These are phyloP conservation scores for Leucosticte australis DNA, from an alignment of 2,113 vertebrate species.

Conservation along the genomic window DNA sequence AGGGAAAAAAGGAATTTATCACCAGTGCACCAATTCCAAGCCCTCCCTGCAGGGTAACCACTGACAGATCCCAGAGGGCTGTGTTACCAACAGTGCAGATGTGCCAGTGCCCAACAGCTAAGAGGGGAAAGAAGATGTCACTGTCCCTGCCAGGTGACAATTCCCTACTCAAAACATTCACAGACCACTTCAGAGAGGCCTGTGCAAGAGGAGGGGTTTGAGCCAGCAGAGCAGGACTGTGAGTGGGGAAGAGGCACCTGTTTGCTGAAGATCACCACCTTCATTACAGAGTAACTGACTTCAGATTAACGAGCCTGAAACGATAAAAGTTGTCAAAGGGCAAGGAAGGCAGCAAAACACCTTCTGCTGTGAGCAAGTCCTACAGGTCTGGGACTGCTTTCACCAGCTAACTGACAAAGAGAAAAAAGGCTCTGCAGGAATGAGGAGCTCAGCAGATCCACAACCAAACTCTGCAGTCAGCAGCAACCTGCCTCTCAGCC, in stretches of 20 bases:
- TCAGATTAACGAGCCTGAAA: background rate
- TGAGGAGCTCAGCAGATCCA: background rate
- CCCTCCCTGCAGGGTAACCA: accelerated
- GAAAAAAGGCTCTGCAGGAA: background rate
- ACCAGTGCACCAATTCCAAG: accelerated
- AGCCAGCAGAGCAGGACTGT: background rate
- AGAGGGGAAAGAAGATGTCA: background rate
- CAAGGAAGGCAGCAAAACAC: background rate
- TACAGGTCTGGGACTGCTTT: background rate
- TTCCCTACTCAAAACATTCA: background rate
- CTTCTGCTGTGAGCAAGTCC: background rate
- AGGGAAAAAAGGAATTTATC: background rate
- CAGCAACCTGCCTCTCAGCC: background rate
- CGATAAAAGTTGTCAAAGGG: background rate
- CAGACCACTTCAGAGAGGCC: background rate
- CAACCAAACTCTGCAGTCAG: background rate
- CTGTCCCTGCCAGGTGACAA: accelerated
- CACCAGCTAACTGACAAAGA: background rate
- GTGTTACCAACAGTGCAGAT: background rate
- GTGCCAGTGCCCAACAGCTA: background rate
- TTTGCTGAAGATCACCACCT: background rate
- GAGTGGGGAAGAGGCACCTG: background rate
- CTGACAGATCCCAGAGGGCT: background rate
- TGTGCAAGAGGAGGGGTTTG: background rate
- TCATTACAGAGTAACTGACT: background rate